These are phyloP conservation scores for Chelon labrosus DNA, from an alignment of 2,797 vertebrate genomes.

Conservation along the genomic window DNA sequence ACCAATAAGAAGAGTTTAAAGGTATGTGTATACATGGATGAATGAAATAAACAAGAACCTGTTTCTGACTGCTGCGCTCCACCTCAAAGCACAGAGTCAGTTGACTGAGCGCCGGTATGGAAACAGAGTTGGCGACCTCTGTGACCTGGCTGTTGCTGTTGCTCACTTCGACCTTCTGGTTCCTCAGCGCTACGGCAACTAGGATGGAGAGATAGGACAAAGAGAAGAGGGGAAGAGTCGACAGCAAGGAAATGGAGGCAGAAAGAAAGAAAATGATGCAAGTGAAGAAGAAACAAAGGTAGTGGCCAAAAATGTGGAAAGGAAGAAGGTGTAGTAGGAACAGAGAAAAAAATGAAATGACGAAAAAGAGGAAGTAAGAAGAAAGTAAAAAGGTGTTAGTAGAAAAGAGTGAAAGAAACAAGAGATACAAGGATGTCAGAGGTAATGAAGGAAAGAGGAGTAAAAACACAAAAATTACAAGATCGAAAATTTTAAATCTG, in stretches of 20 bases:
- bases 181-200: slow-evolving; percentile 93
- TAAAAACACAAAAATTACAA: neutral
- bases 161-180: slow-evolving; percentile 90
- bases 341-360: neutral
- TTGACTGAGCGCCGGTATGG: slow-evolving; percentile 86
- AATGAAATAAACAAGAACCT: slow-evolving; percentile 29
- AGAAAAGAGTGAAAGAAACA: neutral
- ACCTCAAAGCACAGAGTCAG: slow-evolving; percentile 94
- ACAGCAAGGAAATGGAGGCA: neutral
- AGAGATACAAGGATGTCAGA: neutral
- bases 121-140: slow-evolving; percentile 78
- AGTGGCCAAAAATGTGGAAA: neutral
- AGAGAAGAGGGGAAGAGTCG: neutral
- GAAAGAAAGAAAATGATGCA: neutral
- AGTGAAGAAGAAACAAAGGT: neutral
- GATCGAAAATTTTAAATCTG: no score
- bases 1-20: no score
- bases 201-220: rapidly evolving
- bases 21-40: neutral
- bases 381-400: neutral
- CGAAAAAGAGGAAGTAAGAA: neutral
- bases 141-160: slow-evolving; percentile 72
- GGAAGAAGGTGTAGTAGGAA: neutral
- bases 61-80: slow-evolving; percentile 71
- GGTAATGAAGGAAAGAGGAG: neutral